Conservation (phyloP, 2,888 invertebrate genomes). For the Thymelicus sylvestris region DNA sequence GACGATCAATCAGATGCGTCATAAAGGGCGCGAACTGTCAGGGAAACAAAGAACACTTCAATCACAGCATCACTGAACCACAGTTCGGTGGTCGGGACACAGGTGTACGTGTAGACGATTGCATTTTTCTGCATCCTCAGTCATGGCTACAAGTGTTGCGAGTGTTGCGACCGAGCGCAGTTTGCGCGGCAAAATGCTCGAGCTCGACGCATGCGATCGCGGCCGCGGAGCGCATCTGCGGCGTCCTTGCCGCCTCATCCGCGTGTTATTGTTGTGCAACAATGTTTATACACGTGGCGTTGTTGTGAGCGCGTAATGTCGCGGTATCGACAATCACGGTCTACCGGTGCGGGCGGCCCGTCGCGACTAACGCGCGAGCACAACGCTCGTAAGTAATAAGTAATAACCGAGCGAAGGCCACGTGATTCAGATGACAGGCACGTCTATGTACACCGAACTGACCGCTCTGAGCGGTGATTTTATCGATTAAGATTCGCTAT, state of each 20-base stretch:
- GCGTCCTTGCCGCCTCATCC: constrained; percentile 71
- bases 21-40: constrained; percentile 51
- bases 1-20: constrained; percentile 49
- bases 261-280: constrained; percentile 82
- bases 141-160: constrained; percentile 11
- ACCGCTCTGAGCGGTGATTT: constrained; percentile 61
- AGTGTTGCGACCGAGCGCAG: constrained; percentile 37
- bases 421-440: constrained; percentile 81
- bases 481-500: constrained; percentile 52
- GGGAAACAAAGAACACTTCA: constrained; percentile 59
- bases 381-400: constrained; percentile 67
- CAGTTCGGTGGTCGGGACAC: constrained; percentile 45
- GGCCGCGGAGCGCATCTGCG: constrained; percentile 52
- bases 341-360: constrained; percentile 70
- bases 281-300: constrained; percentile 82
- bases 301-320: constrained; percentile 61
- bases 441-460: constrained; percentile 60
- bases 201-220: constrained; percentile 48
- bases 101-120: constrained; percentile 26
- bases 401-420: constrained; percentile 75
- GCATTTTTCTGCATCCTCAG: constrained; percentile 33
- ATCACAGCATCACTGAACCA: constrained; percentile 57
- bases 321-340: constrained; percentile 66
- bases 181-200: constrained; percentile 38
- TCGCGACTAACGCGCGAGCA: constrained; percentile 76